Evolutionary conservation across 2,888 invertebrate species (phyloP).

Genomic region (Andrena hattorfiana): DNA sequence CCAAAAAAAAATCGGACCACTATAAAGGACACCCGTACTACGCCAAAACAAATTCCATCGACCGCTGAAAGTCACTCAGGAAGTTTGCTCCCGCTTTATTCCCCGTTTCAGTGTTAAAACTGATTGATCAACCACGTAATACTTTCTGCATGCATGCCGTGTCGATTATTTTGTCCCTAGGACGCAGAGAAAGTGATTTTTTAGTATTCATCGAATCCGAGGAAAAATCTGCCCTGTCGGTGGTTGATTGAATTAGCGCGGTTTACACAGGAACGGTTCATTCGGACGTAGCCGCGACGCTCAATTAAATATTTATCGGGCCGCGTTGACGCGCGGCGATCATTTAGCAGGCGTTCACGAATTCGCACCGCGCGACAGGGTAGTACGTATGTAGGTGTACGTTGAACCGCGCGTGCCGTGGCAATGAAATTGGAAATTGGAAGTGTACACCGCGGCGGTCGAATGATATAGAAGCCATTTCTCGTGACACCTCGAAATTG

Average conservation of each 20-base stretch:
- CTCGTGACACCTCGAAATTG: constrained; percentile 81
- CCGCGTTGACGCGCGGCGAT: constrained; percentile 49
- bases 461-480: constrained; percentile 81
- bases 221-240: constrained; percentile 25
- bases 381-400: constrained; percentile 22
- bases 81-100: too few species aligned
- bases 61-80: too few species aligned
- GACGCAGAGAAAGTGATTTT: constrained; percentile 5
- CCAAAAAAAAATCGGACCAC: too few species aligned
- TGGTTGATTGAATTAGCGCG: constrained; percentile 41
- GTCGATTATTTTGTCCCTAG: too few species aligned
- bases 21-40: too few species aligned
- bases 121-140: too few species aligned
- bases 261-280: constrained; percentile 44
- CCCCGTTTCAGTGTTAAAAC: too few species aligned
- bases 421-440: constrained; percentile 80
- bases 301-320: constrained; percentile 59
- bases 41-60: too few species aligned
- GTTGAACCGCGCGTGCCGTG: constrained; percentile 56
- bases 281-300: constrained; percentile 19
- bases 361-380: constrained; percentile 27
- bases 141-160: too few species aligned
- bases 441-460: constrained; percentile 75
- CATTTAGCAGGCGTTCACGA: constrained; percentile 50
- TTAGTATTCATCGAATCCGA: background rate